Evolutionary conservation across 1,140 invertebrate species (phyloP).

Genomic region (Stenopsyche tienmushanensis): DNA sequence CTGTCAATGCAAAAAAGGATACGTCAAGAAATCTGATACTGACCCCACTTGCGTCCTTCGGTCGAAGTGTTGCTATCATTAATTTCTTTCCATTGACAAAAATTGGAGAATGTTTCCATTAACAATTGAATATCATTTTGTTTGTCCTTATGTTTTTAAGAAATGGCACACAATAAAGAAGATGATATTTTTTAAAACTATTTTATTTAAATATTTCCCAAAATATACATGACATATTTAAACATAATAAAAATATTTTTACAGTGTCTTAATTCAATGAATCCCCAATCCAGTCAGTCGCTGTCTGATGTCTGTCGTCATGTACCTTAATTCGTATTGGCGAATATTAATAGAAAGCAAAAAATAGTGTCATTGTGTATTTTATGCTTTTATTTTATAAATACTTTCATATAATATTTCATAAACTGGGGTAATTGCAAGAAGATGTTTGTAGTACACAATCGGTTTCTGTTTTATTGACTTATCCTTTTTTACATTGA

Average conservation of each 20-base stretch:
- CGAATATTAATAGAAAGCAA: not conserved
- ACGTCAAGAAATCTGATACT: slow-evolving; percentile 11
- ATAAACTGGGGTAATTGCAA: not conserved
- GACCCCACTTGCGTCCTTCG: slow-evolving; percentile 12
- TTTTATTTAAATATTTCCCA: not conserved
- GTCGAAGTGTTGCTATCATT: no score
- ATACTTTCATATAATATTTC: not conserved
- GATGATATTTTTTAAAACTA: no score
- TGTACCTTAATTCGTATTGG: not conserved
- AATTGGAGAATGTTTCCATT: no score
- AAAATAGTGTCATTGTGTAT: not conserved
- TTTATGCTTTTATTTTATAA: not conserved
- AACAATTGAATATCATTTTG: no score
- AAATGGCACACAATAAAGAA: no score
- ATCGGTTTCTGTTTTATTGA: slow-evolving; percentile 13
- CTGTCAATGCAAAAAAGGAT: slow-evolving; percentile 29
- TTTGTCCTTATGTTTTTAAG: no score
- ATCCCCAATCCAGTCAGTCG: no score
- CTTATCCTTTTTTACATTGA: slow-evolving; percentile 29
- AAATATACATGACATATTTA: not conserved
- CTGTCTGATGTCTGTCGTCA: not conserved
- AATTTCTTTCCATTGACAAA: no score
- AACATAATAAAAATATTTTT: not conserved
- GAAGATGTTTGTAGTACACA: not conserved
- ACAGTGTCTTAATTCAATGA: not conserved